phyloP scores from a whole-genome alignment of 2,888 invertebrate species.

The Clunio marinus region DNA sequence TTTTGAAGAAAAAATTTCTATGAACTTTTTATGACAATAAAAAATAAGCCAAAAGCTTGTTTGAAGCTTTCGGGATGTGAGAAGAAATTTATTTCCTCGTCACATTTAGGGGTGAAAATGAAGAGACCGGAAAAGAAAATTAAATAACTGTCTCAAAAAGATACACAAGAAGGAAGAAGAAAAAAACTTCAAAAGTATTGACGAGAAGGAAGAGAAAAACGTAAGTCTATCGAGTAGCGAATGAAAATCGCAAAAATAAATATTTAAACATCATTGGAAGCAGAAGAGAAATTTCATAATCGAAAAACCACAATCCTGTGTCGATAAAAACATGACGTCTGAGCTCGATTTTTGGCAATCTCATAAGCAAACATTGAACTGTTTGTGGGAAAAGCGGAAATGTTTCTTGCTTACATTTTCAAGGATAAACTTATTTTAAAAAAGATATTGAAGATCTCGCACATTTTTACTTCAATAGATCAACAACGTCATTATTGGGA shows the following conservation, averaged over 20 bases:
- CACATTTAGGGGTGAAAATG: no score
- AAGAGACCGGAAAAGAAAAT: neutral
- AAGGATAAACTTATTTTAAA: no score
- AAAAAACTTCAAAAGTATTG: neutral
- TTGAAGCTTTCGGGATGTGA: no score
- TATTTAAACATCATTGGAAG: conserved; percentile 14
- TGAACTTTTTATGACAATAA: no score
- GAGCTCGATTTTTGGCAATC: conserved; percentile 2
- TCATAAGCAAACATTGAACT: neutral
- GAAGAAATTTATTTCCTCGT: no score
- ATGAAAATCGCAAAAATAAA: conserved; percentile 18
- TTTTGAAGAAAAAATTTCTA: no score
- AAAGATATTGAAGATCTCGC: no score
- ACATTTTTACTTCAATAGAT: neutral
- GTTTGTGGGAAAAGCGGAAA: neutral
- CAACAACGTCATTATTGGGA: conserved; percentile 1
- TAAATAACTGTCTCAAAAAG: neutral
- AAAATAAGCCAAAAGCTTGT: no score
- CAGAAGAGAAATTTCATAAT: conserved; percentile 5
- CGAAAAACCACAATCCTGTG: conserved; percentile 13
- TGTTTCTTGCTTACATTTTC: no score
- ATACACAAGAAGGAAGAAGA: neutral
- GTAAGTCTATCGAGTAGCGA: conserved; percentile 3
- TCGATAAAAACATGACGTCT: neutral
- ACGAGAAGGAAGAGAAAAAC: no score